Evolutionary conservation across 2,797 vertebrate species (phyloP), one percentile per base, ranked within the genome.

Genomic region (Onychomys leucogaster): DNA sequence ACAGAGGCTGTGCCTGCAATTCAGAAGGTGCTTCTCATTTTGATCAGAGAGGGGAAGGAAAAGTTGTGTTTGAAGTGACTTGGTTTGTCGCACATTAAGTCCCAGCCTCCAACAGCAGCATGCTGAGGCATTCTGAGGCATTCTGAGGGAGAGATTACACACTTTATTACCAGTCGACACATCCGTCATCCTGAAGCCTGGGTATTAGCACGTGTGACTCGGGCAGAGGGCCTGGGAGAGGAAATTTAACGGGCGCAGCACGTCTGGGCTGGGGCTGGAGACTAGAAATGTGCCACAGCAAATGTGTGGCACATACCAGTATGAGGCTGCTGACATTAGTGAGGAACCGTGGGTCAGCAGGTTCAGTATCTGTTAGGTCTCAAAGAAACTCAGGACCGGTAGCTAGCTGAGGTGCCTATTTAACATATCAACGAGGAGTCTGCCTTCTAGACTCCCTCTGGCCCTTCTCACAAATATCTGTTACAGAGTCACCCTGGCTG

Each of bases 141-240:
- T 92, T 97, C 97, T 77, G 76, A 97, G 89, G 94, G 94, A 97
- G 95, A 90, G 94, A 91, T 95, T 85, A 89, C 27, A 34, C 83
- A 94, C 82, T 34, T 96, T 92, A 94, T 97, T 92, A 65, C 81
- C 90, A n/a, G n/a, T 34, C 55, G 65, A 59, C 82, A 91, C 94
- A 96, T 95, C 89, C 34, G 21, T 96, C 96, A 88, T 92, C 41
- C 5, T 49, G 49, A 89, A 73, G 29, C 76, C 10, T 81, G 57
- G 41, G 43, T 77, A 93, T 76, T 85, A 84, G 76, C 90, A 90
- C 86, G 2, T 37, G 32, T 29, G 80, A 80, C 80, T 8, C 14
- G 8, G 82, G 71, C 94, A 83, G 65, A 90, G 61, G 43, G 90
- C 95, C 90, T 93, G 25, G 43, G 87, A 90, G 81, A 94, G 85